Conservation (phyloP, 1,140 invertebrate genomes). For the Trachymyrmex septentrionalis region DNA sequence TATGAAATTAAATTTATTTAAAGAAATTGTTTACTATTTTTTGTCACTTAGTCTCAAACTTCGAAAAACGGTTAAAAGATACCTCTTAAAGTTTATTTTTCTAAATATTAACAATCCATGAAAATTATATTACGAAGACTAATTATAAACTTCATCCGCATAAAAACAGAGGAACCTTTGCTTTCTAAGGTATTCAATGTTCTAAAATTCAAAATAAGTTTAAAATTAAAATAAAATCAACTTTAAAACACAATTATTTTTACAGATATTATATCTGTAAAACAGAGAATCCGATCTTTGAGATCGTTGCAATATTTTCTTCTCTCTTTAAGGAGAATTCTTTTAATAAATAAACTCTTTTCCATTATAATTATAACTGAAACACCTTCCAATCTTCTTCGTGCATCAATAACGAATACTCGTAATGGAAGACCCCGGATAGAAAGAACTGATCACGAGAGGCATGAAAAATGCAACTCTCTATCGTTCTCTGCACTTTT, state of each 20-base stretch:
- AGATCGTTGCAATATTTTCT: neutral
- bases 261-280: neutral
- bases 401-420: slow-evolving; percentile 36
- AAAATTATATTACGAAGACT: neutral
- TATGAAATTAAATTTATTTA: neutral
- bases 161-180: neutral
- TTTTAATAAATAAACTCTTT: no score
- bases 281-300: neutral
- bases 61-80: neutral
- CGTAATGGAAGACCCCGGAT: neutral
- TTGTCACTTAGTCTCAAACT: neutral
- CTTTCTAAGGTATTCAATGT: neutral
- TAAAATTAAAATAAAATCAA: neutral
- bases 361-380: slow-evolving; percentile 12
- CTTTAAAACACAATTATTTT: neutral
- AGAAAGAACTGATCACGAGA: slow-evolving; percentile 28
- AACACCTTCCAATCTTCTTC: slow-evolving; percentile 20
- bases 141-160: neutral
- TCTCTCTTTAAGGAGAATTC: slow-evolving; percentile 4
- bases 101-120: neutral
- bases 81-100: neutral
- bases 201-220: neutral
- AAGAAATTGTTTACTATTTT: neutral
- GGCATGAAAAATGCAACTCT: slow-evolving; percentile 30
- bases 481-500: slow-evolving; percentile 14